Base-by-base conservation (phyloP, 1,140 invertebrate species). In the Hylyphantes graminicola region DNA sequence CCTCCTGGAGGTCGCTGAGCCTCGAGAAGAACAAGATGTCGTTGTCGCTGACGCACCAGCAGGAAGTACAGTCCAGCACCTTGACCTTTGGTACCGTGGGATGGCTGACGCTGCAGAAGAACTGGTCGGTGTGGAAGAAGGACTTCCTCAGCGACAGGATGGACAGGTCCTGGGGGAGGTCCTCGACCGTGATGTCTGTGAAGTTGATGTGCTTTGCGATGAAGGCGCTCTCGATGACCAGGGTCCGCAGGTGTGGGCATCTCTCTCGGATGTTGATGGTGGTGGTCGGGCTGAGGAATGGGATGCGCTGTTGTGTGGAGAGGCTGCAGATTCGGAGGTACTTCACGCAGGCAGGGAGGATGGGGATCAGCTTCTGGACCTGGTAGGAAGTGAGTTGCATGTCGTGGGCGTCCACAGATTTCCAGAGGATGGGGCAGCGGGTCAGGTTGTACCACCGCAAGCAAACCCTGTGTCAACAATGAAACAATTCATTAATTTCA, bases 121-220 rank as follows among this genome's bases (percentile, higher is more conserved):
- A 76, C 50, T 85, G 85, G 55, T 85, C 85, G 13, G 85, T 77
- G n/a, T 81, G 77, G 54, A 85, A 85, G 67, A 85, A 85, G 10
- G 77, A 85, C 13, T 77, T 75, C 9, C 85, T 77, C n/a, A 85
- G 48, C 1, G 85, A 85, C 2, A 85, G 51, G 10, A 78, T 68
- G 8, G n/a, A 51, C 21, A 85, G 54, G 9, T 85, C 81, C 35
- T 80, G 77, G 9, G 85, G 85, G n/a, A 85, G 57, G 68, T 85
- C 77, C 59, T 85, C 77, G 4, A 85, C 72, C 15, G 85, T 85
- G 13, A 85, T 81, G 35, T 80, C 85, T 13, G 85, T 85, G 53
- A 75, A 81, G 17, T 81, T 59, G 15, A 81, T 70, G 15, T 81
- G 77, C 17, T 85, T 85, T 53, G 78, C 72, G 67, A 85, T 75